phyloP scores from a whole-genome alignment of 2,113 vertebrate genomes.

The Atractosteus spatula region DNA sequence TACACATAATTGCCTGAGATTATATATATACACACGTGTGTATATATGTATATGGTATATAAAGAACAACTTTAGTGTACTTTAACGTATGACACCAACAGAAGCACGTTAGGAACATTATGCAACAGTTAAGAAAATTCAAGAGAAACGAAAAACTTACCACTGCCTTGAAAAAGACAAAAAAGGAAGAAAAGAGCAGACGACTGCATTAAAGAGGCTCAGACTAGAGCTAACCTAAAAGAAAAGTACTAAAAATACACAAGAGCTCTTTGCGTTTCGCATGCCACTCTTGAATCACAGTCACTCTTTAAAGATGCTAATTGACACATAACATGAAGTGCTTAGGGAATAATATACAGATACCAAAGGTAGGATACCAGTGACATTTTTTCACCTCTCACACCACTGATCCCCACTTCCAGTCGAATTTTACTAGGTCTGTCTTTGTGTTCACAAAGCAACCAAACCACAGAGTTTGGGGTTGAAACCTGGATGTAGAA shows the following conservation, averaged over 20 bases:
- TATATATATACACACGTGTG: constrained; percentile 25
- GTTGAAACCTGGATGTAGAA: too few relatives aligned
- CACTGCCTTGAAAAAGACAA: constrained; percentile 89
- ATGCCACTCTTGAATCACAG: too few relatives aligned
- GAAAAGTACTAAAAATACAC: background rate
- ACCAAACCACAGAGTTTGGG: too few relatives aligned
- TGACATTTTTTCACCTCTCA: too few relatives aligned
- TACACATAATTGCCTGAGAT: constrained; percentile 21
- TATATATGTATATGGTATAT: background rate
- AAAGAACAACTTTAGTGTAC: constrained; percentile 22
- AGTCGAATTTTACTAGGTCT: too few relatives aligned
- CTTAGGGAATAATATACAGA: too few relatives aligned
- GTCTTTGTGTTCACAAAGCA: too few relatives aligned
- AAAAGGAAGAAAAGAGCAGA: constrained; percentile 82
- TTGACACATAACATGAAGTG: too few relatives aligned
- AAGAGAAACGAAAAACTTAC: constrained; percentile 79
- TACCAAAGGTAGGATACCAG: too few relatives aligned
- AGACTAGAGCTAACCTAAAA: constrained; percentile 9
- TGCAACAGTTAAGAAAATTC: constrained; percentile 8
- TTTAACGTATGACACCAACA: constrained; percentile 19
- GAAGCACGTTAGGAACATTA: constrained; percentile 24
- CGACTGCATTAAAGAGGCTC: constrained; percentile 65
- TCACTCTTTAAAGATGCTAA: too few relatives aligned
- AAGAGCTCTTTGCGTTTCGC: background rate
- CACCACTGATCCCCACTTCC: too few relatives aligned